Conservation (phyloP, 2,113 vertebrate species). For the Pelvicachromis taeniatus region DNA sequence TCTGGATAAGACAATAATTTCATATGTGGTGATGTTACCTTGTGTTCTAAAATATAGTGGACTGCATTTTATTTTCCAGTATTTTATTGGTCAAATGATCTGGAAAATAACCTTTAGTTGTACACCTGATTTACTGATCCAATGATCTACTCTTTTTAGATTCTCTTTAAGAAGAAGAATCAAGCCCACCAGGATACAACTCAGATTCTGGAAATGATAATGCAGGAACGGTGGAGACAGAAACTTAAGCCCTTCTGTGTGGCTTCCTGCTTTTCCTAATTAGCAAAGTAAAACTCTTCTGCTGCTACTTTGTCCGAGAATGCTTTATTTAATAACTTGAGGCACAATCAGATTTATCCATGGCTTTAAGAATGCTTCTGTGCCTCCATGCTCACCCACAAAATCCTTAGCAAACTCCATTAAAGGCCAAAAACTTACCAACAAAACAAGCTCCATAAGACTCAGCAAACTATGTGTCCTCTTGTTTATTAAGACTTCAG, state of each 20-base stretch:
- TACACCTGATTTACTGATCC: background rate
- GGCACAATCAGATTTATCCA: background rate
- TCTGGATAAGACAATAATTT: background rate
- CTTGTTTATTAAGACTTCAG: constrained; percentile 70
- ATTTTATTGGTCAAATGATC: background rate
- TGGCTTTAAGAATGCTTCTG: constrained; percentile 9
- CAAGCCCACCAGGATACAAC: background rate
- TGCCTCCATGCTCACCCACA: background rate
- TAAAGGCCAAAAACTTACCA: constrained; percentile 53
- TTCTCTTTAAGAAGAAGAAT: constrained; percentile 23
- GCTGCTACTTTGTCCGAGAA: background rate
- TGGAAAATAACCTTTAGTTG: background rate
- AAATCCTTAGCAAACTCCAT: constrained; percentile 36
- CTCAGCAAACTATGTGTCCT: constrained; percentile 61
- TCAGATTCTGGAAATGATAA: constrained; percentile 30
- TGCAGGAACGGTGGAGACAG: constrained; percentile 18
- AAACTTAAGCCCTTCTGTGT: background rate
- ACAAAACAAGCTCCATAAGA: constrained; percentile 52
- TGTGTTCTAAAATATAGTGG: background rate
- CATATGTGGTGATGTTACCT: background rate
- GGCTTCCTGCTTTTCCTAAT: background rate
- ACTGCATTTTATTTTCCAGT: background rate
- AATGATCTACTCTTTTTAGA: background rate
- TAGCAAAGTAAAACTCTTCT: constrained; percentile 2
- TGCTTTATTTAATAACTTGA: constrained; percentile 5